These are phyloP conservation scores for Neosilurus mollespiculum DNA, from an alignment of 2,797 vertebrate genomes.

Conservation along the genomic window DNA sequence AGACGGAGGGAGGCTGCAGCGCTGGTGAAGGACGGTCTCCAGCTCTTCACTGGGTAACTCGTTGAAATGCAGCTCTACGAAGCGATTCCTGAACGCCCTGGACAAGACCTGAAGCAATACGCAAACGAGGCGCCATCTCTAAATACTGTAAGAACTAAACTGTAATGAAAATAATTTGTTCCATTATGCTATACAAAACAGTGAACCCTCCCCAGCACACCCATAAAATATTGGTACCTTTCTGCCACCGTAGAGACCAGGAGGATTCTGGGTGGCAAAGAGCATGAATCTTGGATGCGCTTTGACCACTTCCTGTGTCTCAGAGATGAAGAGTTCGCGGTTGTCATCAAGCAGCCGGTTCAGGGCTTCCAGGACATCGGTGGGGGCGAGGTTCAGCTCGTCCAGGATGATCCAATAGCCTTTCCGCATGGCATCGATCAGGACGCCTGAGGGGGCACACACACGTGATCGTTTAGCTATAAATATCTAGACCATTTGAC, in stretches of 20 bases:
- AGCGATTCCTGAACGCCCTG: conserved; percentile 95
- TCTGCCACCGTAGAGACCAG: conserved; percentile 93
- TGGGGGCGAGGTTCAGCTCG: conserved; percentile 94
- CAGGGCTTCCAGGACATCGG: conserved; percentile 94
- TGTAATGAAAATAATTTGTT: background rate
- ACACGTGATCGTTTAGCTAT: background rate
- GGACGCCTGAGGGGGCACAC: conserved; percentile 70
- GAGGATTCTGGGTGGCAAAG: conserved; percentile 97
- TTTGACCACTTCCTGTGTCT: conserved; percentile 95
- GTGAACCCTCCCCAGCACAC: too few species aligned
- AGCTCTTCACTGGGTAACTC: conserved; percentile 89
- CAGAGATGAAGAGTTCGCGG: conserved; percentile 90
- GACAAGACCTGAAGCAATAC: conserved; percentile 82
- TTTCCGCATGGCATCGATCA: conserved; percentile 95
- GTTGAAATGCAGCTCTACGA: conserved; percentile 96
- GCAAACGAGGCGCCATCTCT: background rate
- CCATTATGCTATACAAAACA: background rate
- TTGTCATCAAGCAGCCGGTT: conserved; percentile 96
- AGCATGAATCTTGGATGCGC: conserved; percentile 95
- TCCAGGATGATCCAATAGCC: conserved; percentile 98
- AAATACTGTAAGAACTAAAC: background rate
- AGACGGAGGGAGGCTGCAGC: conserved; percentile 90
- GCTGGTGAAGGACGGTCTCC: conserved; percentile 90
- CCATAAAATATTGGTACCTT: conserved; percentile 74
- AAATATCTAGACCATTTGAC: background rate